Conservation (phyloP, 2,797 vertebrate species). For the Melanotaenia pygmaea region DNA sequence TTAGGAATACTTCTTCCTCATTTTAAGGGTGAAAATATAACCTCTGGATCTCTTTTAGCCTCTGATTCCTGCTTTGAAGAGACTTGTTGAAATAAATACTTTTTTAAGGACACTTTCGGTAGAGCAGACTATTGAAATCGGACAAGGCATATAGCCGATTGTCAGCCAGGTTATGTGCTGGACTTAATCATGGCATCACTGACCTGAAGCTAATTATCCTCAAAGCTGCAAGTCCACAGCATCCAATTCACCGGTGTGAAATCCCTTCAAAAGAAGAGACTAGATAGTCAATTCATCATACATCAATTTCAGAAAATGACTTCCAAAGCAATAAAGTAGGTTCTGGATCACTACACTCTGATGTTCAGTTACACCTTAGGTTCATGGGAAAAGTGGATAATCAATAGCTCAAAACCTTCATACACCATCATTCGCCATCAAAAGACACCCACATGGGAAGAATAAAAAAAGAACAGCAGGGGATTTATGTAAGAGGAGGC, state of each 20-base stretch:
- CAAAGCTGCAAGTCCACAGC: neutral
- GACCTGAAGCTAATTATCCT: neutral
- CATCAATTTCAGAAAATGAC: neutral
- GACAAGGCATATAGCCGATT: neutral
- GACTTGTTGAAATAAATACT: neutral
- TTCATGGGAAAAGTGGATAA: neutral
- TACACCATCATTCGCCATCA: neutral
- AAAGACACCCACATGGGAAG: neutral
- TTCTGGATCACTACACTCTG: neutral
- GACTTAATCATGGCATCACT: neutral
- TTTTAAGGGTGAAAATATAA: no score
- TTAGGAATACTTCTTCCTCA: no score
- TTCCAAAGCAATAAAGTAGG: neutral
- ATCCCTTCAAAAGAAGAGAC: neutral
- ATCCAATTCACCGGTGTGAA: neutral
- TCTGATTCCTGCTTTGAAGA: neutral
- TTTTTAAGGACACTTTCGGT: neutral
- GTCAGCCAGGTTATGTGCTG: neutral
- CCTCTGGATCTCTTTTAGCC: no score
- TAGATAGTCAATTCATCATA: neutral
- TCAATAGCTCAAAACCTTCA: neutral
- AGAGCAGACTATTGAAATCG: neutral
- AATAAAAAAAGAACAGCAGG: neutral
- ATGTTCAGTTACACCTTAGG: neutral
- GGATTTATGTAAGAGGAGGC: neutral